Percentiles rank a stretch among this genome's conserved stretches.
These are phyloP conservation scores for Macrochelys suwanniensis DNA, from an alignment of 2,797 vertebrate genomes.

Conservation along the genomic window DNA sequence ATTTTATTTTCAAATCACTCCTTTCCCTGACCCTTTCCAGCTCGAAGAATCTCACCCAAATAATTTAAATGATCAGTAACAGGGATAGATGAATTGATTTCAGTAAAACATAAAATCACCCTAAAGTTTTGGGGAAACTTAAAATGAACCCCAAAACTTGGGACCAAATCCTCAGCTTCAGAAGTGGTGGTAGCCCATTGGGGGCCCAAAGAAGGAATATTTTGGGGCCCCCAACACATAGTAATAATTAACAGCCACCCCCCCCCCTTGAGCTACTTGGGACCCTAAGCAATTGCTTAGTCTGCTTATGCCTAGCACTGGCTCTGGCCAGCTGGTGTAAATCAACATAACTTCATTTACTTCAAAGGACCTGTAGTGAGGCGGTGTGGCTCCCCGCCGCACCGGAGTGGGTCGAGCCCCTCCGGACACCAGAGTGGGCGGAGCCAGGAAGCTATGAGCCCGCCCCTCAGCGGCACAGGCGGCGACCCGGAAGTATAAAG, in stretches of 20 bases:
- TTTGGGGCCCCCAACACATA: not conserved
- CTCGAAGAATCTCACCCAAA: not conserved
- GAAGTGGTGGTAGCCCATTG: not conserved
- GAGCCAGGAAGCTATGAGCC: too few relatives aligned
- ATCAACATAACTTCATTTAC: not conserved
- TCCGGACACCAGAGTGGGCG: too few relatives aligned
- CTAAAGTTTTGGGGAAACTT: not conserved
- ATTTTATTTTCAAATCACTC: accelerated
- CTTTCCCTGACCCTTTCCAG: not conserved
- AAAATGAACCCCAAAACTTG: not conserved
- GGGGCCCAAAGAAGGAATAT: not conserved
- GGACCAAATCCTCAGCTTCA: not conserved
- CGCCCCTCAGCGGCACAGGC: too few relatives aligned
- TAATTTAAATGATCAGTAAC: not conserved
- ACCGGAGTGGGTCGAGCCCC: too few relatives aligned
- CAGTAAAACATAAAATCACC: accelerated
- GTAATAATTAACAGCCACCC: not conserved
- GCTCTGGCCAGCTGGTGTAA: not conserved
- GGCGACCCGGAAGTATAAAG: too few relatives aligned
- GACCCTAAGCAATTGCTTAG: not conserved
- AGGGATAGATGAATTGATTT: not conserved
- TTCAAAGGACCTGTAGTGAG: not conserved
- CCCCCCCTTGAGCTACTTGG: not conserved
- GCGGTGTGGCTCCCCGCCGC: too few relatives aligned
- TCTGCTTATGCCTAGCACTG: not conserved